phyloP scores from a whole-genome alignment of 1,140 invertebrate genomes.

The Drosophila sechellia region DNA sequence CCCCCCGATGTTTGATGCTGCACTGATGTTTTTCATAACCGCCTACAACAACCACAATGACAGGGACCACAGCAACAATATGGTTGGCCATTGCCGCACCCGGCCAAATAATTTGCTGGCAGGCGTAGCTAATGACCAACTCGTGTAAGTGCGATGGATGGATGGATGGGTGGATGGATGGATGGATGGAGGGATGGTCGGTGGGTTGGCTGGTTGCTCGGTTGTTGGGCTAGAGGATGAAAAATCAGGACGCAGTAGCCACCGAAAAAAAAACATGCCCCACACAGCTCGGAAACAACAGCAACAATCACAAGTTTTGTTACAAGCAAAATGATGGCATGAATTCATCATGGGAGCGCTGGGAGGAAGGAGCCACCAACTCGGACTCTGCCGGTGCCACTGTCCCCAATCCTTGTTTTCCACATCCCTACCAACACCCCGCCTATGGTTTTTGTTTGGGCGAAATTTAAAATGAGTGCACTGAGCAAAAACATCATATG shows the following conservation, averaged over 20 bases:
- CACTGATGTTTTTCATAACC: conserved; percentile 77
- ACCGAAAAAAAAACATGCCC: conserved; percentile 24
- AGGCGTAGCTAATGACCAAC: conserved; percentile 78
- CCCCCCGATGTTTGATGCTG: conserved; percentile 32
- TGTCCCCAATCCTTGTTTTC: conserved; percentile 16
- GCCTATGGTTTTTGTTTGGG: conserved; percentile 24
- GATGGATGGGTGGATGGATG: conserved; percentile 51
- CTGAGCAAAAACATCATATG: neutral
- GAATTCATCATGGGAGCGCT: conserved; percentile 73
- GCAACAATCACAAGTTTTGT: conserved; percentile 76
- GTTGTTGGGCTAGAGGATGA: conserved; percentile 32
- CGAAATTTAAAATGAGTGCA: conserved; percentile 66
- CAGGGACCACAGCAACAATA: conserved; percentile 63
- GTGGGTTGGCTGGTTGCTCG: conserved; percentile 50
- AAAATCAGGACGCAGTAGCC: conserved; percentile 64
- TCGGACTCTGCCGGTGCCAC: conserved; percentile 3
- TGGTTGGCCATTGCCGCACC: conserved; percentile 54
- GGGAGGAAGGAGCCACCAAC: conserved; percentile 7
- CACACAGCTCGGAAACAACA: conserved; percentile 30
- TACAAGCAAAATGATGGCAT: conserved; percentile 78
- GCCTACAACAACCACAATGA: conserved; percentile 59
- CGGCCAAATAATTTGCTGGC: conserved; percentile 76
- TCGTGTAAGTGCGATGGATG: conserved; percentile 72
- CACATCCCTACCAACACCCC: neutral
- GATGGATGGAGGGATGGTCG: conserved; percentile 8